A percentile compares a stretch with the other conserved stretches of the same genome.
Conservation (phyloP, 2,797 vertebrate species). For the Acanthiza pusilla region DNA sequence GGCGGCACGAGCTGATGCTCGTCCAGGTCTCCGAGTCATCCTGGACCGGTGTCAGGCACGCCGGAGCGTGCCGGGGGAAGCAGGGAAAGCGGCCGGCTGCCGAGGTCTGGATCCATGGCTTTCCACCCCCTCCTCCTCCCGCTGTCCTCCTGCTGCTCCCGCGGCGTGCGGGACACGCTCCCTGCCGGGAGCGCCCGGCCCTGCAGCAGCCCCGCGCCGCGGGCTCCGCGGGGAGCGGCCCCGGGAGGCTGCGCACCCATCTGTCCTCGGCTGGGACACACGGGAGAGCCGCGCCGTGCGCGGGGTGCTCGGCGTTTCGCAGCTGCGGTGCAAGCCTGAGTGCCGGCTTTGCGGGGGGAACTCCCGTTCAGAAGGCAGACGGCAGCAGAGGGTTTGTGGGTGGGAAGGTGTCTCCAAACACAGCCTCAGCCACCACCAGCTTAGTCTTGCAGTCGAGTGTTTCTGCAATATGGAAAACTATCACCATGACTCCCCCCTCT, state of each 20-base stretch:
- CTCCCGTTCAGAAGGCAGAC: neutral
- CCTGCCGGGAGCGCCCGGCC: slow-evolving; percentile 36
- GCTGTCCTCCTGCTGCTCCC: neutral
- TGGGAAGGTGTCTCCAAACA: slow-evolving; percentile 37
- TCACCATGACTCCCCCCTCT: neutral
- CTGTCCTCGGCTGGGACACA: neutral
- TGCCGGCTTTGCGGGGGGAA: neutral
- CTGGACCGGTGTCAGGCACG: neutral
- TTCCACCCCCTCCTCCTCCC: neutral
- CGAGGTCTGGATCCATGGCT: neutral
- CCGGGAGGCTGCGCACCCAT: rapidly evolving
- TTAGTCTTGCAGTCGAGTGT: slow-evolving; percentile 31
- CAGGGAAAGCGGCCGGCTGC: neutral
- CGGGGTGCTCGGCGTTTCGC: neutral
- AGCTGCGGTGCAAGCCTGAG: neutral
- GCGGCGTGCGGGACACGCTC: slow-evolving; percentile 31
- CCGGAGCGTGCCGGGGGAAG: neutral
- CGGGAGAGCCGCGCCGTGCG: rapidly evolving
- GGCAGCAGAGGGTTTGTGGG: slow-evolving; percentile 32
- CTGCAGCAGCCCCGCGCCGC: neutral
- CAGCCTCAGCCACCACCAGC: slow-evolving; percentile 8
- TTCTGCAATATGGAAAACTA: neutral
- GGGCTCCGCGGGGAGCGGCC: neutral
- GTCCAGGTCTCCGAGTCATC: neutral
- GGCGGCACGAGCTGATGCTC: neutral